A percentile compares a stretch with the other conserved stretches of the same genome.
phyloP scores from a whole-genome alignment of 1,140 invertebrate species.

The Aphis craccivora region DNA sequence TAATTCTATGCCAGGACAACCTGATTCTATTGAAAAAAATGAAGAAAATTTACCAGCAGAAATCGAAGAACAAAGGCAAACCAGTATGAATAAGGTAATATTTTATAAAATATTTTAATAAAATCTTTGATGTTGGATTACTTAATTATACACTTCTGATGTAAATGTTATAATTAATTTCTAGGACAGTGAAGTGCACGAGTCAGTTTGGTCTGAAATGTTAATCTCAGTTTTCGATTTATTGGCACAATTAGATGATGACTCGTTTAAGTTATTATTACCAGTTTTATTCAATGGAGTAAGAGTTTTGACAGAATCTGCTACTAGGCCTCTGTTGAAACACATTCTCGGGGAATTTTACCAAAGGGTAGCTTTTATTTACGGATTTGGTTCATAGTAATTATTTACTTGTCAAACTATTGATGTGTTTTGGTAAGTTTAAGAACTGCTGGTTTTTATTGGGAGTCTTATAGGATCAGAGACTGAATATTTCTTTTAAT shows the following conservation, averaged over 20 bases:
- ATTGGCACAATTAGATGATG: slow-evolving; percentile 68
- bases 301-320: slow-evolving; percentile 71
- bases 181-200: slow-evolving; percentile 73
- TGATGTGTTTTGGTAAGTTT: not conserved
- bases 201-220: slow-evolving; percentile 73
- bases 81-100: slow-evolving; percentile 79
- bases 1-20: slow-evolving; percentile 66
- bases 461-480: not conserved
- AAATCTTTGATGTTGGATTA: not conserved
- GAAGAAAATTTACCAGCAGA: slow-evolving; percentile 71
- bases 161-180: slow-evolving; percentile 12
- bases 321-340: slow-evolving; percentile 69
- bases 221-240: slow-evolving; percentile 70
- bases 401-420: not conserved
- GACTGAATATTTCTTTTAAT: not conserved
- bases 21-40: slow-evolving; percentile 60
- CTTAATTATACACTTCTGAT: not conserved
- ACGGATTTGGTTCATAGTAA: slow-evolving; percentile 67
- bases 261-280: slow-evolving; percentile 69
- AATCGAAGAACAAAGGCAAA: slow-evolving; percentile 77
- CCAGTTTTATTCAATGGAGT: slow-evolving; percentile 72
- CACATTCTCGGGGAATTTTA: slow-evolving; percentile 71
- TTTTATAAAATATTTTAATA: not conserved
- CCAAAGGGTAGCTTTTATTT: slow-evolving; percentile 70
- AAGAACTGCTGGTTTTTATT: not conserved